Base-by-base conservation (phyloP, 2,113 vertebrate genomes). In the Python bivittatus region DNA sequence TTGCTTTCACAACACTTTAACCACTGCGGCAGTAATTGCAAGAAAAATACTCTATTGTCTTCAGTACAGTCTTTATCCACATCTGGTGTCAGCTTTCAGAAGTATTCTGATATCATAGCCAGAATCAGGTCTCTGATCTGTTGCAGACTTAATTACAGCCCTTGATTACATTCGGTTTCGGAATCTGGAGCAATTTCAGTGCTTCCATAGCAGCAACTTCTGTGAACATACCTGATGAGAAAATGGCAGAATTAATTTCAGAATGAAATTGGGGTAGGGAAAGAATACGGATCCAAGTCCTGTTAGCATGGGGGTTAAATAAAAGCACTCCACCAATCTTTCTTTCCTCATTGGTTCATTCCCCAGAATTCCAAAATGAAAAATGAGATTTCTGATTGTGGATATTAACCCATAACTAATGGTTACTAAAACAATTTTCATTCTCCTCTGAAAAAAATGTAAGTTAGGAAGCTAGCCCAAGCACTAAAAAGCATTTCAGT, bases 1-100 rank as follows among this genome's bases (percentile, higher is more conserved):
- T 98, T 98, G 98, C 98, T 98, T 98, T 98, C 98, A 98, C 97
- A 98, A 98, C 98, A 98, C 98, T 98, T 98, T 98, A 98, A 98
- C 98, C 98, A 79, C 97, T 91, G 95, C 96, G 97, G 97, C 97
- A 97, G 96, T 98, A 97, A 98, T 97, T 95, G 94, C 95, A 94
- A 94, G 96, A 88, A 98, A 97, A 97, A 98, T 97, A 95, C 96
- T 93, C 93, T 72, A 96, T 98, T 97, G 96, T 95, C 98, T 96
- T 97, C 97, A 97, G 97, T 96, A 98, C 97, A 84, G 97, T 97
- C 97, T 97, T 97, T 96, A 95, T 95, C 84, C 93, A 3, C 89
- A 90, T 96, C 94, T 95, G 97, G 98, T 98, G 97, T 98, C 98
- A 97, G 97, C 96, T 98, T 98, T 98, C 98, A 64, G 95, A 90